Conservation (phyloP, 2,888 invertebrate species). For the Rhagonycha fulva region DNA sequence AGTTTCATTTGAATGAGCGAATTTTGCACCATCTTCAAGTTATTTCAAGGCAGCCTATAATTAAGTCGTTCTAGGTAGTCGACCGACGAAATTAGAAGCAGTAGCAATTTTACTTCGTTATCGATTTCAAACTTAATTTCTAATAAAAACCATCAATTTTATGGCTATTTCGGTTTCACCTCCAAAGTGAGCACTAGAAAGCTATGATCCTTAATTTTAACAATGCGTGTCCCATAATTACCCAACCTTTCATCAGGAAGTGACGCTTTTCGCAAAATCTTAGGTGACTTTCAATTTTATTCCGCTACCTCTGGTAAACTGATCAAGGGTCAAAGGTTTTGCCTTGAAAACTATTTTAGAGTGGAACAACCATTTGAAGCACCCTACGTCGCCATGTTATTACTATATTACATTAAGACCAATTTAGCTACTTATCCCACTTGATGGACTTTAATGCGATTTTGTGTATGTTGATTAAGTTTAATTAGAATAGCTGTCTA, state of each 20-base stretch:
- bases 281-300: background rate
- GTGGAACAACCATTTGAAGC: background rate
- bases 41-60: background rate
- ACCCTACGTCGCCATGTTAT: background rate
- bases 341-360: background rate
- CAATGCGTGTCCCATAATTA: background rate
- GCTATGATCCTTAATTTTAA: background rate
- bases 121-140: background rate
- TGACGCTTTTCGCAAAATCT: background rate
- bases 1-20: background rate
- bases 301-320: background rate
- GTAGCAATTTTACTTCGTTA: background rate
- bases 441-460: background rate
- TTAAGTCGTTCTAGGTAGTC: background rate
- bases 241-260: background rate
- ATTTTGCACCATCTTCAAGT: background rate
- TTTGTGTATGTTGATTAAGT: conserved; percentile 1
- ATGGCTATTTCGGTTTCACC: background rate
- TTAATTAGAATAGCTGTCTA: background rate
- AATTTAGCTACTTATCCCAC: background rate
- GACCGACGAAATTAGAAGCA: background rate
- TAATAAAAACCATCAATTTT: background rate
- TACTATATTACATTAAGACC: background rate
- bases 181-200: background rate
- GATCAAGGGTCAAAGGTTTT: background rate